phyloP scores from a whole-genome alignment of 2,888 invertebrate species.

The Morpho helenor region DNA sequence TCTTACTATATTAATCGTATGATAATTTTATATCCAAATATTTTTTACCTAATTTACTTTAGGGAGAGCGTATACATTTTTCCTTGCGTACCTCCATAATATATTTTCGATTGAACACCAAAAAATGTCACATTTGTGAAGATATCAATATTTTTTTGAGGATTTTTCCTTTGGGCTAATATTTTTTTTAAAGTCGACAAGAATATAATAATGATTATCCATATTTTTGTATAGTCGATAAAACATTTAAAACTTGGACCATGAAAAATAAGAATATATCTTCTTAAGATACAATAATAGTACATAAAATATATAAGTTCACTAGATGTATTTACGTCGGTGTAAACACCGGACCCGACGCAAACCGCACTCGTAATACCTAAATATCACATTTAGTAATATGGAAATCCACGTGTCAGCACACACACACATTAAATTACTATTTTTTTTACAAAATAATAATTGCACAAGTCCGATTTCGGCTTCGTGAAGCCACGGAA shows the following conservation, averaged over 20 bases:
- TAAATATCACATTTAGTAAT: constrained; percentile 80
- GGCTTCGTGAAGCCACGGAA: constrained; percentile 52
- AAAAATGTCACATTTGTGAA: constrained; percentile 76
- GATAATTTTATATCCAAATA: constrained; percentile 76
- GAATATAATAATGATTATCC: constrained; percentile 78
- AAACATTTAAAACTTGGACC: constrained; percentile 80
- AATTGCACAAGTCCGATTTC: constrained; percentile 78
- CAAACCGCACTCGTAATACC: constrained; percentile 75
- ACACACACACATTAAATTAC: constrained; percentile 75
- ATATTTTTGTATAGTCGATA: constrained; percentile 79
- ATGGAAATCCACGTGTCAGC: constrained; percentile 78
- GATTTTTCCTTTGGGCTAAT: constrained; percentile 70
- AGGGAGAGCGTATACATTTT: constrained; percentile 78
- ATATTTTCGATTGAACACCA: constrained; percentile 76
- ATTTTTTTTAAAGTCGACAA: constrained; percentile 71
- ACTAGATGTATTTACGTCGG: constrained; percentile 62
- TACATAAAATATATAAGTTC: constrained; percentile 79
- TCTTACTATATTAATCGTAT: constrained; percentile 70
- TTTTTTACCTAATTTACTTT: constrained; percentile 69
- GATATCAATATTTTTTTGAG: constrained; percentile 66
- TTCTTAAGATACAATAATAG: constrained; percentile 78
- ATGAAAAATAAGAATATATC: constrained; percentile 79
- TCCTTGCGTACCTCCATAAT: constrained; percentile 67
- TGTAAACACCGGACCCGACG: constrained; percentile 52
- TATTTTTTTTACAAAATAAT: constrained; percentile 78